Conservation (phyloP, 2,797 vertebrate genomes). For the Microhierax caerulescens region DNA sequence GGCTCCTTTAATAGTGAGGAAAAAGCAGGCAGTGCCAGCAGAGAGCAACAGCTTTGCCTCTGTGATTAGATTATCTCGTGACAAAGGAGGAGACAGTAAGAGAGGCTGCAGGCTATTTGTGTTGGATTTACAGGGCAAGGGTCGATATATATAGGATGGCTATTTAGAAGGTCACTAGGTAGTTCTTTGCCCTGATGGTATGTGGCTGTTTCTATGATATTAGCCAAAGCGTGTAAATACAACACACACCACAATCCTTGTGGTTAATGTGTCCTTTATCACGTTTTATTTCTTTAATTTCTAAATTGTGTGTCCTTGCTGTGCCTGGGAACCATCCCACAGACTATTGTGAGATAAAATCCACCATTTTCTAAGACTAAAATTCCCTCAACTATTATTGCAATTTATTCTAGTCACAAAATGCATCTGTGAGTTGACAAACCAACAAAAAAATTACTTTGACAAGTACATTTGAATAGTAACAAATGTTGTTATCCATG, state of each 20-base stretch:
- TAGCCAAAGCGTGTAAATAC: not conserved
- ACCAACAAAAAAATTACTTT: not conserved
- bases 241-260: not conserved
- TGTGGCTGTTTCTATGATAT: not conserved
- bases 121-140: not conserved
- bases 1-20: not conserved
- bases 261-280: not conserved
- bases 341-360: not conserved
- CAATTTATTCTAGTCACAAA: not conserved
- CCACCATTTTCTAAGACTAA: not conserved
- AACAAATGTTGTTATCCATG: not conserved
- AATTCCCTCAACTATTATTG: not conserved
- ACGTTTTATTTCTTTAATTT: not conserved
- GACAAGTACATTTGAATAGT: not conserved
- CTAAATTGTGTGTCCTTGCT: not conserved
- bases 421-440: not conserved
- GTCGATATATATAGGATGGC: not conserved
- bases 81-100: not conserved
- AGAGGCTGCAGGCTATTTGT: not conserved
- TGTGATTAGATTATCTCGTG: not conserved
- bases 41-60: not conserved
- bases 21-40: not conserved
- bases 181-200: not conserved
- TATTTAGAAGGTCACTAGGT: not conserved
- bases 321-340: not conserved